A percentile compares a stretch with the other conserved stretches of the same genome.
Evolutionary conservation across 2,797 vertebrate species (phyloP).

Genomic region (Thamnophis elegans): DNA sequence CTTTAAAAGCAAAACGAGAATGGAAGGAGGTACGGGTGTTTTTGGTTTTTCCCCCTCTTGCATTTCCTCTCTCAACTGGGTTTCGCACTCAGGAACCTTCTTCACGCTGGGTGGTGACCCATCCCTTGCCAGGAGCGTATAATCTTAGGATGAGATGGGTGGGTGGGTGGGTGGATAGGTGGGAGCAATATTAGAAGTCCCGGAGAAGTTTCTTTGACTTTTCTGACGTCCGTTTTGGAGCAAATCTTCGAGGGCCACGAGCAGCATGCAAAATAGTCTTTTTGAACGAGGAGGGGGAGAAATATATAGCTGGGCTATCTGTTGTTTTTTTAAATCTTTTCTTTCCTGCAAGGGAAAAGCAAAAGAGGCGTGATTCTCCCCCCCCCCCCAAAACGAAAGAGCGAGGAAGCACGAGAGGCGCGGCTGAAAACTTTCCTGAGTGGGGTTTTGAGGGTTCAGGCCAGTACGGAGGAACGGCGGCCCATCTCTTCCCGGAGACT

Average conservation of each 20-base stretch:
- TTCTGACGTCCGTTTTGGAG: conserved; percentile 45
- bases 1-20: conserved; percentile 18
- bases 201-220: conserved; percentile 56
- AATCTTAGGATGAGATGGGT: conserved; percentile 40
- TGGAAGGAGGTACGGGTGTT: not conserved
- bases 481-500: conserved; percentile 82
- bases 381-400: conserved; percentile 23
- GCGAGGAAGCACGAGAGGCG: conserved; percentile 60
- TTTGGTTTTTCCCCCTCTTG: not conserved
- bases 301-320: not conserved
- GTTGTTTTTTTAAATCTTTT: conserved; percentile 14
- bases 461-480: conserved; percentile 74
- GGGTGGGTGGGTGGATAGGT: not conserved
- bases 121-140: conserved; percentile 41
- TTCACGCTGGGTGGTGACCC: conserved; percentile 31
- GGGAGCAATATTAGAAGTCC: conserved; percentile 53
- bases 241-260: conserved; percentile 26
- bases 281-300: not conserved
- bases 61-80: conserved; percentile 47
- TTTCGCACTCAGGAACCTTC: conserved; percentile 40
- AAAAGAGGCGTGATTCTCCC: conserved; percentile 19
- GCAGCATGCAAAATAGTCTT: conserved; percentile 45
- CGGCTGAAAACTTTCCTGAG: conserved; percentile 46
- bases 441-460: conserved; percentile 56
- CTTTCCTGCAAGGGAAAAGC: conserved; percentile 32